A percentile compares a stretch with the other conserved stretches of the same genome.
Evolutionary conservation across 2,888 invertebrate genomes (phyloP).

Genomic region (Apodemia zela): DNA sequence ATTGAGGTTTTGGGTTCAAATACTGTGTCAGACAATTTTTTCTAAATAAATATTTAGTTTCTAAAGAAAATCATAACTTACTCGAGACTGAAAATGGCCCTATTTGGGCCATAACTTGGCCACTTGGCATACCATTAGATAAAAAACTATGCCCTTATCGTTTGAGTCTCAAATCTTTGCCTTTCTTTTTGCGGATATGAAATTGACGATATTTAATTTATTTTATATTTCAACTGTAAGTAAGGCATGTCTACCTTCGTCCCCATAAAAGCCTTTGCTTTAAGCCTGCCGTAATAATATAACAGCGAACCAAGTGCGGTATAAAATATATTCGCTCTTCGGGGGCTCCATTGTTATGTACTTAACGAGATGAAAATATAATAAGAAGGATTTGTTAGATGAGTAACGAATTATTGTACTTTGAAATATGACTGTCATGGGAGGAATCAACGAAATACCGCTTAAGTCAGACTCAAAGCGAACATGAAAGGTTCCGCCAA

Average conservation of each 20-base stretch:
- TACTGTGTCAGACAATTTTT: no score
- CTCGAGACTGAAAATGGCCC: no score
- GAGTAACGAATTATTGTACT: neutral
- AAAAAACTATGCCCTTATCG: no score
- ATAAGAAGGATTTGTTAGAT: slow-evolving; percentile 10
- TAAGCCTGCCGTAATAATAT: neutral
- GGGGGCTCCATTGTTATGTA: slow-evolving; percentile 7
- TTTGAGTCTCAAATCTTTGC: no score
- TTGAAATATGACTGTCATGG: neutral
- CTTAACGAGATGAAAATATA: slow-evolving; percentile 13
- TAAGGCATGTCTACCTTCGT: neutral
- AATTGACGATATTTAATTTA: no score
- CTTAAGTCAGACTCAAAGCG: neutral
- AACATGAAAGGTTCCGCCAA: neutral
- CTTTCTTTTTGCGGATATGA: neutral
- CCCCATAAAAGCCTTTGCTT: neutral
- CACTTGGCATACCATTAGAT: no score
- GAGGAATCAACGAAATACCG: neutral
- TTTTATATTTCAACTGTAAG: neutral
- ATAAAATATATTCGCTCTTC: slow-evolving; percentile 14
- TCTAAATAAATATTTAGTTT: no score
- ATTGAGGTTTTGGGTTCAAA: no score
- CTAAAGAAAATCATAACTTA: no score
- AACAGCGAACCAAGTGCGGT: slow-evolving; percentile 1
- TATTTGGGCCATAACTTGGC: no score